Evolutionary conservation across 2,888 invertebrate genomes (phyloP).

Genomic region (Ophion ellenae): DNA sequence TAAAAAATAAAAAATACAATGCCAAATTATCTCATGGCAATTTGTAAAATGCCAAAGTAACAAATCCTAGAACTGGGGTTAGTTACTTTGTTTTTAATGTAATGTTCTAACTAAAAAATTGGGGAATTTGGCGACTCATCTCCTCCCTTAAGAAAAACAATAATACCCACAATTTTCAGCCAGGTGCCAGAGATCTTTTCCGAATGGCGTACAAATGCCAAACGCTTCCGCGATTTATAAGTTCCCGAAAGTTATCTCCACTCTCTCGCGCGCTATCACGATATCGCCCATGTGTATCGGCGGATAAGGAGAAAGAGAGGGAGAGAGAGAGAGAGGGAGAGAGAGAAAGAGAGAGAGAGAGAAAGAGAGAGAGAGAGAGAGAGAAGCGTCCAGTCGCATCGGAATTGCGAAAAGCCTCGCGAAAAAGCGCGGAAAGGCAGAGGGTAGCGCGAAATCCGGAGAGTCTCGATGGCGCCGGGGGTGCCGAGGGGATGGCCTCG

Average conservation of each 20-base stretch:
- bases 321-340: not conserved
- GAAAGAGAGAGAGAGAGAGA: not conserved
- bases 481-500: slow-evolving; percentile 10
- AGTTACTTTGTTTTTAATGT: too few species aligned
- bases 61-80: too few species aligned
- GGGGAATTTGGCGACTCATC: too few species aligned
- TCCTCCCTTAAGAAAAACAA: too few species aligned
- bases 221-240: not conserved
- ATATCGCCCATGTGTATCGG: slow-evolving; percentile 42
- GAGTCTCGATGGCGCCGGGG: slow-evolving; percentile 40
- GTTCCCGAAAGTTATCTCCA: slow-evolving; percentile 53
- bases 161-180: too few species aligned
- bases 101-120: too few species aligned
- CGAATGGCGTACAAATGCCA: too few species aligned
- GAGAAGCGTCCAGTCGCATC: slow-evolving; percentile 15
- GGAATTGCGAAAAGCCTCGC: slow-evolving; percentile 56
- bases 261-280: slow-evolving; percentile 52
- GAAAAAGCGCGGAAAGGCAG: slow-evolving; percentile 71
- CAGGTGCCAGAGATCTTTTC: too few species aligned
- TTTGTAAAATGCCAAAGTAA: too few species aligned
- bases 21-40: too few species aligned
- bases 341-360: not conserved
- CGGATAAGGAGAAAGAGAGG: not conserved
- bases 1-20: too few species aligned
- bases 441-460: slow-evolving; percentile 26